Conservation (phyloP, 2,113 vertebrate genomes). For the Oreochromis niloticus region DNA sequence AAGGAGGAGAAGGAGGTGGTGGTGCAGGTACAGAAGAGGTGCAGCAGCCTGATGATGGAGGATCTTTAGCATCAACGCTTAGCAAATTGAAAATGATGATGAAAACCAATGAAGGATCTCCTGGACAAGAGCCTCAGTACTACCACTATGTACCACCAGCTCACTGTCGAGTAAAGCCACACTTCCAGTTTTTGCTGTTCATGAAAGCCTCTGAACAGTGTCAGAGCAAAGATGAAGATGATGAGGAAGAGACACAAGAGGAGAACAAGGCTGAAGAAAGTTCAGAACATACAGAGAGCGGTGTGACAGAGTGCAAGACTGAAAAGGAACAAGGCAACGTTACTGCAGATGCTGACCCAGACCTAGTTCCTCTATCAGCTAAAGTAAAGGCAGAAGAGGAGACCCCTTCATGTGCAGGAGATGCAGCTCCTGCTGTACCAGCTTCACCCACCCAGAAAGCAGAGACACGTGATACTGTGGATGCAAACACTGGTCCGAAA, state of each 20-base stretch:
- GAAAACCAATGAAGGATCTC: slow-evolving; percentile 86
- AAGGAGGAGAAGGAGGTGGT: slow-evolving; percentile 8
- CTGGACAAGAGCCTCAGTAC: slow-evolving; percentile 87
- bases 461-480: slow-evolving; percentile 45
- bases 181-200: slow-evolving; percentile 95
- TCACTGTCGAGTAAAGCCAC: slow-evolving; percentile 95
- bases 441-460: slow-evolving; percentile 36
- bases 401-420: neutral
- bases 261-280: slow-evolving; percentile 38
- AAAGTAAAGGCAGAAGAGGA: slow-evolving; percentile 42
- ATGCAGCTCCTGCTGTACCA: neutral
- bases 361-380: slow-evolving; percentile 19
- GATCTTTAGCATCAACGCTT: slow-evolving; percentile 83
- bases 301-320: slow-evolving; percentile 6
- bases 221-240: slow-evolving; percentile 64
- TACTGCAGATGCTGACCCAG: neutral
- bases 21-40: slow-evolving; percentile 44
- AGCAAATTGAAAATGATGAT: slow-evolving; percentile 95
- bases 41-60: slow-evolving; percentile 78
- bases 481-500: slow-evolving; percentile 78
- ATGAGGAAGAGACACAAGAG: slow-evolving; percentile 47
- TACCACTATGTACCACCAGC: slow-evolving; percentile 96
- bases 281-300: neutral
- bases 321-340: slow-evolving; percentile 47
- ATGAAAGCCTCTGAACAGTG: slow-evolving; percentile 94